Evolutionary conservation across 1,140 invertebrate genomes (phyloP), one percentile per base, ranked within the genome.

Genomic region (Conus ventricosus): DNA sequence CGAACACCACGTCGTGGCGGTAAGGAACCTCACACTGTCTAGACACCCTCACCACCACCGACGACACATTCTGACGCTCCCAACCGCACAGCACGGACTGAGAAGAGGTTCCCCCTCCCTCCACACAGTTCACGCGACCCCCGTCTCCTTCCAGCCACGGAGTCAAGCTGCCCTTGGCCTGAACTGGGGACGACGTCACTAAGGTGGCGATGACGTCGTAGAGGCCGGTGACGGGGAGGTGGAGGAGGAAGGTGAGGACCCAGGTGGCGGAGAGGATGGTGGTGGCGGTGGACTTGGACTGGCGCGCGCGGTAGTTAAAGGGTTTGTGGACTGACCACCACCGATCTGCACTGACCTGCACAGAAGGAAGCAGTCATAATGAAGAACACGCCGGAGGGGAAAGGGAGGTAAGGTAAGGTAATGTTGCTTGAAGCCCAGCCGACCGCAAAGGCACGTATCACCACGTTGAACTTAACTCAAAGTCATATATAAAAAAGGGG

Each of bases 311-410:
- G 88, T 93, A 93, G 7, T 91, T 92, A 84, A 93, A 91, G 51
- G 93, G 93, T 83, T 90, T 91, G 87, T 91, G 91, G 51, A 92
- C 91, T 1, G 91, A 92, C 93, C 93, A 93, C 93, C 93, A 93
- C 27, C 93, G 63, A 78, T 93, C 93, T 6, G 91, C 89, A 67
- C 91, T 92, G 39, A 92, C 90, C 75, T 92, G 87, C 55, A 15
- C 8, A 63, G 25, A 15, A 23, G 13, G 80, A n/a, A 11, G 75
- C 11, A 78, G 11, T 20, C 13, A 11, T 1, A 2, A 78, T 17
- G 23, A 78, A 39, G 27, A 25, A 78, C 1, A 78, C 10, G 17
- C 60, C 10, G 10, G 60, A 63, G 60, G 10, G 11, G 17, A 63
- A 63, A 63, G 60, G 60, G 60, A 63, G 17, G 10, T 11, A 63